Base-by-base conservation (phyloP, 2,113 vertebrate genomes). In the Sinocyclocheilus anophthalmus region DNA sequence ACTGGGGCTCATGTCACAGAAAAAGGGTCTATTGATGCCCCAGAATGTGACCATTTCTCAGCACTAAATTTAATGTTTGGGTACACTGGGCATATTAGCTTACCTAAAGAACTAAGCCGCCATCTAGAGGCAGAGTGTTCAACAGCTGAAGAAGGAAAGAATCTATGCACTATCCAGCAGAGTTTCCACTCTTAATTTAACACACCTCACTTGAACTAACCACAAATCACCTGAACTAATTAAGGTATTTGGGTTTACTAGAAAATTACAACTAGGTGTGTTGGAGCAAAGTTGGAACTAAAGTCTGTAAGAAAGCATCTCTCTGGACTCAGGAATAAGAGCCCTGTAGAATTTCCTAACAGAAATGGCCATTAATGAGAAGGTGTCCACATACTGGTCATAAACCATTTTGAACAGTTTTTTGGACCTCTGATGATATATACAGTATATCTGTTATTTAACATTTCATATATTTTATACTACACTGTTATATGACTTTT, bases 121-220 rank as follows among this genome's bases (percentile, higher is more conserved):
- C 94, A 95, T 94, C 95, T 95, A 91, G 94, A 95, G 95, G 92
- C 45, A 83, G n/a, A 76, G 73, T 9, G 90, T 45, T 89, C 20
- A 30, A 76, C 88, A 30, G 13, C 37, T 37, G 3, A 73, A 81
- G 76, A 33, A 78, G 26, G 16, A 33, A 57, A 5, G 10, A 33
- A 57, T 73, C 9, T 42, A 18, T 20, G 4, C 10, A 6, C 37
- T 73, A n/a, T 42, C 42, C 42, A 42, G 33, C 33, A 39, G 18
- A 22, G 69, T 72, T 42, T 4, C 37, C 9, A 5, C 69, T 42
- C 18, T 42, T 73, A 73, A 73, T 39, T 42, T 12, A 72, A 22
- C 33, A 70, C 33, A 39, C 33, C 33, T 39, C 10, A 30, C 42
- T 42, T 42, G 42, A 42, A 42, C 42, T 42, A 42, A 42, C 42